These are phyloP conservation scores for Enteromius viviparus DNA, from an alignment of 2,797 vertebrate genomes.

Conservation along the genomic window DNA sequence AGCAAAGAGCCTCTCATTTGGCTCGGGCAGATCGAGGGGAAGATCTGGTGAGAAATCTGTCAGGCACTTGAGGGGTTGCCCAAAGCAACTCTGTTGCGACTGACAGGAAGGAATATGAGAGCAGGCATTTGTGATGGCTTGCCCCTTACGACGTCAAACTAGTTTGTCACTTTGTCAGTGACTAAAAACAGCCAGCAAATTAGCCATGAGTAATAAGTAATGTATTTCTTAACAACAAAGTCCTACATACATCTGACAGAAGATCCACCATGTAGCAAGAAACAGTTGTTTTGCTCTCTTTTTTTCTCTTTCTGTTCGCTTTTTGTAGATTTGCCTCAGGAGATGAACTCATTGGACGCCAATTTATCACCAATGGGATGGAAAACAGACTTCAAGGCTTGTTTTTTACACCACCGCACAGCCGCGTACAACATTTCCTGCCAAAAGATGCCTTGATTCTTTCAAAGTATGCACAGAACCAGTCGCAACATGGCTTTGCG, in stretches of 20 bases:
- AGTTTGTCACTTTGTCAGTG: constrained; percentile 24
- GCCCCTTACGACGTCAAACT: constrained; percentile 24
- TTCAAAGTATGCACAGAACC: constrained; percentile 20
- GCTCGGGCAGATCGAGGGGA: not conserved
- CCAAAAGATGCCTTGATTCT: constrained; percentile 3
- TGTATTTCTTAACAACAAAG: constrained; percentile 30
- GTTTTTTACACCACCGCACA: not conserved
- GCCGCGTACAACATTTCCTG: not conserved
- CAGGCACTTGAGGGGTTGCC: constrained; percentile 34
- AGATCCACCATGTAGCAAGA: constrained; percentile 1
- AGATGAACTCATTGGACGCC: constrained; percentile 26
- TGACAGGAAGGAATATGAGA: constrained; percentile 52
- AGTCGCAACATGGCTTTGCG: constrained; percentile 48
- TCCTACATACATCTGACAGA: constrained; percentile 22
- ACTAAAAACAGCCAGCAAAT: constrained; percentile 41
- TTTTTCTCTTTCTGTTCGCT: not conserved
- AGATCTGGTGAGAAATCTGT: constrained; percentile 37
- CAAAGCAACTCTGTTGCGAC: constrained; percentile 32
- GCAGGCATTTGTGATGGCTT: constrained; percentile 46
- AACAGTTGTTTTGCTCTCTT: constrained; percentile 5
- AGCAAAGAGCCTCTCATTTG: constrained; percentile 24
- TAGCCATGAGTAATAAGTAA: constrained; percentile 40
- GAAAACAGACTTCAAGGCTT: constrained; percentile 45
- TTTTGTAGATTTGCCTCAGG: constrained; percentile 34
- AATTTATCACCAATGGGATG: constrained; percentile 38